Base-by-base conservation (phyloP, 2,888 invertebrate species). In the Oligia fasciuncula region DNA sequence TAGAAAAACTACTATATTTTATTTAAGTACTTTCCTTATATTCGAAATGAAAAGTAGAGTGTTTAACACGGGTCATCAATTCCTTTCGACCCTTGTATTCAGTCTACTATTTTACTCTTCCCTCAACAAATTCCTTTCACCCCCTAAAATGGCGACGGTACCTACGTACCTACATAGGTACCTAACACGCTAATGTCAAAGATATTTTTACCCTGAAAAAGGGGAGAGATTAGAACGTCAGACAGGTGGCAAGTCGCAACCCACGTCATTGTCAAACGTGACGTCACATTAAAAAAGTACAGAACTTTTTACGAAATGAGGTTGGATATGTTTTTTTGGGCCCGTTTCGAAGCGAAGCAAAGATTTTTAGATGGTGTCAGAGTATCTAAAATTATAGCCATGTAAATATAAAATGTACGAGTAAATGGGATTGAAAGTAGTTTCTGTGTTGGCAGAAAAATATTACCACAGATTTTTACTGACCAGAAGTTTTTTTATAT, bases 221-320 rank as follows among this genome's bases (percentile, higher is more conserved):
- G 62, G 80, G 76, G 65, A 80, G 85, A 76, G 75, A 85, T 80
- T 87, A 80, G 49, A 75, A 66, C 65, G 66, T 51, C 75, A 77
- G 85, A 76, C 85, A 85, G 85, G 85, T 85, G 85, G 85, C 85
- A 80, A 87, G 71, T 74, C 85, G 14, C n/a, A 57, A 85, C 85
- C 85, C 87, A 85, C 81, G 76, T 85, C 85, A 85, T 77, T 87
- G 85, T 87, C 85, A 81, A 70, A 76, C 57, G 62, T 85, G 85
- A 87, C 77, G 88, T 85, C 85, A 81, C 85, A 85, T 85, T 85
- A 85, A 81, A 87, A 85, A 87, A 85, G 85, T 85, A 85, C 77
- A 77, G 40, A 87, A 85, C 87, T 85, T 87, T 87, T 78, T 85
- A 85, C 77, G 81, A 68, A 85, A 80, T 77, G 68, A 74, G 82